These are phyloP conservation scores for Ophthalmotilapia sp. DNA, from an alignment of 2,113 vertebrate genomes.

Conservation along the genomic window DNA sequence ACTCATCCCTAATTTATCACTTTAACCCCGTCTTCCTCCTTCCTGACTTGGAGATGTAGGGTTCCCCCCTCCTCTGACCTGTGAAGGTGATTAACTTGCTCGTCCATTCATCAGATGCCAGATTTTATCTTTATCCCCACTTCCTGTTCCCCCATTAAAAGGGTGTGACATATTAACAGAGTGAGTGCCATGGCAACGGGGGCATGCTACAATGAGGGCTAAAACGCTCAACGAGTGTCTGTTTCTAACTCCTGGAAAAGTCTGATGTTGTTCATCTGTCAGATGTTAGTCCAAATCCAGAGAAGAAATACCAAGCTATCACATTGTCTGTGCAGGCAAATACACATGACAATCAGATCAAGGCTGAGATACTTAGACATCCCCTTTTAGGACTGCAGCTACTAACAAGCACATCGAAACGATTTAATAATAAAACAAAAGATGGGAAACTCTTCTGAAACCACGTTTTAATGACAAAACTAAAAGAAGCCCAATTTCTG, in stretches of 20 bases:
- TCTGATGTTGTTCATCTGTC: background rate
- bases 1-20: conserved; percentile 49
- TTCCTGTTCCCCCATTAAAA: conserved; percentile 37
- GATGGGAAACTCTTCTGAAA: background rate
- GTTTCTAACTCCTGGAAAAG: background rate
- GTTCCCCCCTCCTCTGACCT: background rate
- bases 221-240: background rate
- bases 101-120: conserved; percentile 33
- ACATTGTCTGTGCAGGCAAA: background rate
- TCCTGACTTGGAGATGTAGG: background rate
- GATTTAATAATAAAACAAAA: background rate
- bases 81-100: conserved; percentile 39
- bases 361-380: background rate
- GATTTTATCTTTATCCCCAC: conserved; percentile 18
- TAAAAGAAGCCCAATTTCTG: background rate
- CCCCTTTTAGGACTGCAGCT: background rate
- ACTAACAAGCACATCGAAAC: background rate
- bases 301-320: background rate
- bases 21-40: conserved; percentile 33
- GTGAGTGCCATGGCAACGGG: conserved; percentile 13
- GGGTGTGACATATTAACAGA: background rate
- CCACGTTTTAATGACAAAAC: background rate
- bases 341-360: background rate
- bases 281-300: background rate
- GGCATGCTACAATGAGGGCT: background rate